phyloP scores from a whole-genome alignment of 2,888 invertebrate genomes.

The Osedax frankpressi region DNA sequence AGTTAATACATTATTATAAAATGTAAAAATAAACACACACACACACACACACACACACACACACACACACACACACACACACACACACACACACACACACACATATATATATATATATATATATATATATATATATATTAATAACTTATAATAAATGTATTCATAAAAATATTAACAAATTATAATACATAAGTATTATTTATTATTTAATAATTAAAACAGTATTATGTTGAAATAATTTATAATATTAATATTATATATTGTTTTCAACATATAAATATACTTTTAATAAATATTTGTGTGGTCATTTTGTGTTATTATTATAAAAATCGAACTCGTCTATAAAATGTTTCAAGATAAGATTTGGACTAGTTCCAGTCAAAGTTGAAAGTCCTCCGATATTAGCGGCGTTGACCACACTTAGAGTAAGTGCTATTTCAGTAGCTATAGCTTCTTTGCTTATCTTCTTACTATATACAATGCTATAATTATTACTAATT shows the following conservation, averaged over 20 bases:
- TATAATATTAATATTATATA: too few species aligned
- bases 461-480: too few species aligned
- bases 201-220: too few species aligned
- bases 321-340: conserved; percentile 10
- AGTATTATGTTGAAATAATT: too few species aligned
- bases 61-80: background rate
- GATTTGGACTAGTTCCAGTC: background rate
- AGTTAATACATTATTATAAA: background rate
- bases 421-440: background rate
- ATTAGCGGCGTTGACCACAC: conserved; percentile 10
- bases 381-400: conserved; percentile 1
- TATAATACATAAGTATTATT: too few species aligned
- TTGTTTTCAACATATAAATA: too few species aligned
- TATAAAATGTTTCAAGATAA: background rate
- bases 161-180: too few species aligned
- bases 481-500: too few species aligned
- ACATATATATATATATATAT: background rate
- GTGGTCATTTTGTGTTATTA: too few species aligned
- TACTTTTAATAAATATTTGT: too few species aligned
- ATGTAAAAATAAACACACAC: background rate
- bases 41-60: background rate
- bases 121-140: background rate
- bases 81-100: background rate
- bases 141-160: background rate
- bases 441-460: background rate